A percentile compares a stretch with the other conserved stretches of the same genome.
phyloP scores from a whole-genome alignment of 2,113 vertebrate species.

The Laterallus jamaicensis region DNA sequence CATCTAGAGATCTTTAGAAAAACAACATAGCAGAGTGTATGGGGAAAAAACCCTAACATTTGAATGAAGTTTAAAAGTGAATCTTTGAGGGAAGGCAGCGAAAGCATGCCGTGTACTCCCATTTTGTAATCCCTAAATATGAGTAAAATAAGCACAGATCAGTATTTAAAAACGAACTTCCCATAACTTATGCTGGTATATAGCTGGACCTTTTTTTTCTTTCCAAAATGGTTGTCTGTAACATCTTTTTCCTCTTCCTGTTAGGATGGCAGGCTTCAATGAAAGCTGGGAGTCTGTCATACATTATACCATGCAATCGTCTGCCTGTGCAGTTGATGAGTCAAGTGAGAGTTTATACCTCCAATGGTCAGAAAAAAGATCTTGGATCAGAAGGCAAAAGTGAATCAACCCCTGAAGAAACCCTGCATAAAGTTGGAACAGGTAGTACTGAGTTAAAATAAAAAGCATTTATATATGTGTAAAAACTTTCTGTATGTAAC shows the following conservation, averaged over 20 bases:
- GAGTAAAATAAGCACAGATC: not conserved
- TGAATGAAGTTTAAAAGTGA: not conserved
- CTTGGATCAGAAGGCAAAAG: conserved; percentile 54
- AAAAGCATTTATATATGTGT: not conserved
- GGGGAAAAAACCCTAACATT: not conserved
- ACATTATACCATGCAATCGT: conserved; percentile 67
- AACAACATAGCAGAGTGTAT: not conserved
- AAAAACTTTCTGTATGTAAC: not conserved
- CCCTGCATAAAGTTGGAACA: conserved; percentile 30
- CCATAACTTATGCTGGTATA: not conserved
- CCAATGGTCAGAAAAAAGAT: conserved; percentile 75
- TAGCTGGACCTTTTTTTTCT: not conserved
- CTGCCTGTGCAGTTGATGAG: conserved; percentile 70
- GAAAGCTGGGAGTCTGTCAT: conserved; percentile 73
- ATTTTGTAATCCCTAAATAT: not conserved
- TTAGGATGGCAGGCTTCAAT: conserved; percentile 82
- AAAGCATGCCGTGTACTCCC: not conserved
- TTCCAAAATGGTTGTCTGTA: not conserved
- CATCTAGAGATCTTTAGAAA: not conserved
- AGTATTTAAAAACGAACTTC: not conserved
- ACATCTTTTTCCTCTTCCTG: not conserved
- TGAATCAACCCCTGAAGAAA: conserved; percentile 14
- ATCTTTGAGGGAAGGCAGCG: not conserved
- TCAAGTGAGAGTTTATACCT: conserved; percentile 85
- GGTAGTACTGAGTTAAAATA: conserved; percentile 49